phyloP scores from a whole-genome alignment of 2,797 vertebrate genomes.

The Odontamblyopus rebecca region DNA sequence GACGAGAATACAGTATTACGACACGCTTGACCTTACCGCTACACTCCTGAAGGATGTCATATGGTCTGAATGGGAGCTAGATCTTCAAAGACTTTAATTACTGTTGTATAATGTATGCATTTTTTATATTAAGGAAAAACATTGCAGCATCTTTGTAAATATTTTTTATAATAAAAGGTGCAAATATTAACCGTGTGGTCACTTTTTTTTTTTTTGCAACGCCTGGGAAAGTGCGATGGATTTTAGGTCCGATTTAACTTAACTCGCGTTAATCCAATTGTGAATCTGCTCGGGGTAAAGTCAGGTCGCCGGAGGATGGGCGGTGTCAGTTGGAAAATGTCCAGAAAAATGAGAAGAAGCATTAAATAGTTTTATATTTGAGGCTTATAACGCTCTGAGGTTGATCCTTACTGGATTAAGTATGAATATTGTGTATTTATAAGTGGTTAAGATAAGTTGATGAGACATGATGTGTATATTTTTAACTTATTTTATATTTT shows the following conservation, averaged over 20 bases:
- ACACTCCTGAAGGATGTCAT: conserved; percentile 80
- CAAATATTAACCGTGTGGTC: conserved; percentile 64
- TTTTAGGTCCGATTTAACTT: too few species aligned
- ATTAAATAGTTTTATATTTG: too few species aligned
- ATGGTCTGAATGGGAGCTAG: conserved; percentile 78
- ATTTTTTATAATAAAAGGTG: conserved; percentile 86
- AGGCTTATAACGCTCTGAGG: too few species aligned
- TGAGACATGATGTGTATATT: too few species aligned
- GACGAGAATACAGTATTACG: conserved; percentile 76
- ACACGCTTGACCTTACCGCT: conserved; percentile 71
- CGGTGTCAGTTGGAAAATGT: too few species aligned
- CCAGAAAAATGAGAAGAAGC: too few species aligned
- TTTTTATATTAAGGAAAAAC: conserved; percentile 80
- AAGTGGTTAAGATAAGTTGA: too few species aligned
- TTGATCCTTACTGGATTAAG: too few species aligned
- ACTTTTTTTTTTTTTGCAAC: conserved; percentile 5
- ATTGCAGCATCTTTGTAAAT: conserved; percentile 85
- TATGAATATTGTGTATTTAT: too few species aligned
- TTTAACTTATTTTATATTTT: too few species aligned
- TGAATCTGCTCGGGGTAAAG: neutral
- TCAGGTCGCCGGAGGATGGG: too few species aligned
- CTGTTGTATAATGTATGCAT: conserved; percentile 82
- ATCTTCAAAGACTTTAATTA: conserved; percentile 79
- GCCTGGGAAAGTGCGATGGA: neutral
- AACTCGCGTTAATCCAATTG: too few species aligned